A percentile compares a stretch with the other conserved stretches of the same genome.
Evolutionary conservation across 2,797 vertebrate genomes (phyloP).

Genomic region (Diglossa cyanea): DNA sequence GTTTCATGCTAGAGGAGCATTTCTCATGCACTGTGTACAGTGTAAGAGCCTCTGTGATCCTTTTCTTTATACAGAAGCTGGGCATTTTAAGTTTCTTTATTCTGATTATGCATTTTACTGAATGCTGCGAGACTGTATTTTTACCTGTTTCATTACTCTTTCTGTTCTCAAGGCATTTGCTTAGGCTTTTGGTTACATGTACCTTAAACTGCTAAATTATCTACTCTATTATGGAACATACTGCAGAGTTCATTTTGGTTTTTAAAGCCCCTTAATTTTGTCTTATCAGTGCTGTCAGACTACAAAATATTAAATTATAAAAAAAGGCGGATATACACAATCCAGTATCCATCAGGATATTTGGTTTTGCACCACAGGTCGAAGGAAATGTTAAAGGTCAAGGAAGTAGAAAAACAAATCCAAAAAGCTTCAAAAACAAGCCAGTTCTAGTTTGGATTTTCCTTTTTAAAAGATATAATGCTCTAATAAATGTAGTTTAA

Average conservation of each 20-base stretch:
- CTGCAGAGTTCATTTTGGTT: background rate
- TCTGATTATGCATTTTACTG: background rate
- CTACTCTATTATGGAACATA: background rate
- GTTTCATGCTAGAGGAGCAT: background rate
- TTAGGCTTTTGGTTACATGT: background rate
- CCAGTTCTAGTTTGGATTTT: slow-evolving; percentile 36
- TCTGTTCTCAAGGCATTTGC: background rate
- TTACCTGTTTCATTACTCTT: background rate
- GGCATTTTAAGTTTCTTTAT: background rate
- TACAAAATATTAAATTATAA: slow-evolving; percentile 63
- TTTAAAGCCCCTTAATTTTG: background rate
- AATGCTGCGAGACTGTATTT: accelerated
- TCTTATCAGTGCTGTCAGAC: slow-evolving; percentile 44
- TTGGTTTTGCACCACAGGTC: slow-evolving; percentile 67
- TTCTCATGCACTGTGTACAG: accelerated
- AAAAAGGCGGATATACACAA: slow-evolving; percentile 57
- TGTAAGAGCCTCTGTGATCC: background rate
- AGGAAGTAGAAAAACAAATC: slow-evolving; percentile 49
- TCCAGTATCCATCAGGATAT: slow-evolving; percentile 44
- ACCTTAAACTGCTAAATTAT: background rate
- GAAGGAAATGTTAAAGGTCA: slow-evolving; percentile 63
- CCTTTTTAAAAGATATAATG: slow-evolving; percentile 38
- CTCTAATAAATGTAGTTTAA: slow-evolving; percentile 18
- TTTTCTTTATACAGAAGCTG: background rate
- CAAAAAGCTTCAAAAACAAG: slow-evolving; percentile 67